phyloP scores from a whole-genome alignment of 2,888 invertebrate genomes.

The Myopa testacea region DNA sequence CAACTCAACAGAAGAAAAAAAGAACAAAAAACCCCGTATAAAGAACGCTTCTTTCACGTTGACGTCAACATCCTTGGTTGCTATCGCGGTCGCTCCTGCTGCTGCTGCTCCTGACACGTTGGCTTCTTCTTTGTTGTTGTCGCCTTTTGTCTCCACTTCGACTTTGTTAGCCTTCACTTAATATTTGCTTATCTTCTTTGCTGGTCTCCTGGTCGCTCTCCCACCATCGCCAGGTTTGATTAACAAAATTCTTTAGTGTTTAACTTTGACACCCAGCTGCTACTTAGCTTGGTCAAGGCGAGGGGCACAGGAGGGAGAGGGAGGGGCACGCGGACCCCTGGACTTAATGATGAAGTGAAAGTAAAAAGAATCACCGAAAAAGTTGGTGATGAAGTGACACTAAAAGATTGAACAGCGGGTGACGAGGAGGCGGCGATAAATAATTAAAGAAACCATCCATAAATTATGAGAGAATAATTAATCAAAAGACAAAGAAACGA shows the following conservation, averaged over 20 bases:
- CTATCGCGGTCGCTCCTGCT: not conserved
- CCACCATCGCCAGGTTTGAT: not conserved
- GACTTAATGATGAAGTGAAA: not conserved
- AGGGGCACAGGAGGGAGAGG: not conserved
- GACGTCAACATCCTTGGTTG: too few relatives aligned
- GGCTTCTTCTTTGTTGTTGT: not conserved
- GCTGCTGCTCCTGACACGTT: slow-evolving; percentile 8
- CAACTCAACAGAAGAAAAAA: not conserved
- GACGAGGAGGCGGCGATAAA: too few relatives aligned
- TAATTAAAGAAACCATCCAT: too few relatives aligned
- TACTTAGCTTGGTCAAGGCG: not conserved
- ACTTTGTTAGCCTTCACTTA: not conserved
- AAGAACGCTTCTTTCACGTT: too few relatives aligned
- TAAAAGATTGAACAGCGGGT: too few relatives aligned
- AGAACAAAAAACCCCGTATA: too few relatives aligned
- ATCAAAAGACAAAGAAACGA: too few relatives aligned
- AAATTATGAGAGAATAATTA: too few relatives aligned
- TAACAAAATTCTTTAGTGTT: slow-evolving; percentile 15
- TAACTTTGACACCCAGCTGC: slow-evolving; percentile 7
- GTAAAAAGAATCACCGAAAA: too few relatives aligned
- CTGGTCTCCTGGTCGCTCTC: not conserved
- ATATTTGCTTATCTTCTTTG: not conserved
- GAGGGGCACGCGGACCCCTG: too few relatives aligned
- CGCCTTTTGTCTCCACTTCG: not conserved
- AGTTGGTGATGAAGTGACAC: too few relatives aligned